Evolutionary conservation across 1,140 invertebrate genomes (phyloP).

Genomic region (Monochamus saltuarius): DNA sequence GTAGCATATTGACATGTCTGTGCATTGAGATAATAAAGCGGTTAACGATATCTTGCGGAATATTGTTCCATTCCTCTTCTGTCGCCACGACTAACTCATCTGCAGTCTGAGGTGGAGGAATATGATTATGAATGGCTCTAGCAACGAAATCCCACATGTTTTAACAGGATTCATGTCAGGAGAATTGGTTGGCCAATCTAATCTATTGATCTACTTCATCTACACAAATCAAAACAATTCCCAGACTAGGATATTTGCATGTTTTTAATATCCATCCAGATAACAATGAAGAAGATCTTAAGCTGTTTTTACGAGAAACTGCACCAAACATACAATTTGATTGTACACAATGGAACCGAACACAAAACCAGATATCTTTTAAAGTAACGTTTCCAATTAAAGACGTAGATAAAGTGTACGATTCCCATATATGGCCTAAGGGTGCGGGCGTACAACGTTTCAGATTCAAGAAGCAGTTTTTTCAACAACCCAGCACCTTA

Average conservation of each 20-base stretch:
- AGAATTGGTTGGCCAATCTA: no score
- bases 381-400: slow-evolving; percentile 4
- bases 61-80: no score
- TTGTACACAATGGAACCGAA: background rate
- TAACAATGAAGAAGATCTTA: background rate
- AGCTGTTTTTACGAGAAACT: background rate
- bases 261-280: slow-evolving; percentile 1
- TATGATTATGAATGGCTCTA: no score
- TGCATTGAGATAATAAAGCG: no score
- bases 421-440: slow-evolving; percentile 5
- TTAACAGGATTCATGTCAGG: no score
- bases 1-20: no score
- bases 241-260: background rate
- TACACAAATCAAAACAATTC: slow-evolving; percentile 1
- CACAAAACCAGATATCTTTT: background rate
- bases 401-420: slow-evolving; percentile 1
- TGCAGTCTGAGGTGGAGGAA: no score
- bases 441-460: slow-evolving; percentile 6
- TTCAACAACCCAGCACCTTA: background rate
- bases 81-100: no score
- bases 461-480: background rate
- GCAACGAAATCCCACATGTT: no score
- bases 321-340: background rate
- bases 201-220: no score
- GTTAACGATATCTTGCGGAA: no score